Evolutionary conservation across 2,888 invertebrate genomes (phyloP), one percentile per base, ranked within the genome.

Genomic region (Alloplasta piceator): DNA sequence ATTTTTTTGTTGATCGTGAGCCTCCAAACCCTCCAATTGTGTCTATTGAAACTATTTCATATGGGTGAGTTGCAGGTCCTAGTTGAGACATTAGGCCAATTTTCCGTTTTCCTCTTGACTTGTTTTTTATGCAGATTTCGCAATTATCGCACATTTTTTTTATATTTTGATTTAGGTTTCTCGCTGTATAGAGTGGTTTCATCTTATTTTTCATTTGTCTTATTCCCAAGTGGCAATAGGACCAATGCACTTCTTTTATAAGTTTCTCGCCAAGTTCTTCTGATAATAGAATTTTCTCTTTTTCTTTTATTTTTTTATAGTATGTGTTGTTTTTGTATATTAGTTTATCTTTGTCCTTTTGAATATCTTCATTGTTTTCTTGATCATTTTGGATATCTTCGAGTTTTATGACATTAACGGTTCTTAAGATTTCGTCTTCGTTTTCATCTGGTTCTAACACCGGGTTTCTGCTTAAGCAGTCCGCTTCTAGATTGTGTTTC

Each of bases 401-500:
- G 46, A 82, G 0, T n/a, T 67, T 78, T 46, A 84, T 84, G 4
- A 83, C 39, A 55, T 85, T 85, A 26, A 83, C 71, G 5, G 73
- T 72, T 82, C 73, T 85, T 72, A 85, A 50, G 6, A 12, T 6
- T n/a, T 85, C 83, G 6, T 85, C 83, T 70, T 4, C 26, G 7
- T 85, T 81, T 61, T 81, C 75, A 12, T 73, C 4, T 38, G 82
- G 58, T 72, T 83, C 82, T 36, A 85, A 38, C 0, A 86, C 84
- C 2, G 84, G 85, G 16, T 86, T 86, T 74, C 86, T 66, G 10
- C 83, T 83, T 10, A 86, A 58, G 38, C 82, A 72, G 39, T 86
- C 85, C 6, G 85, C 85, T 78, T 86, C 86, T 10, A 52, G 0
- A 43, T 86, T 85, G 1, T 72, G n/a, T 84, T 83, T 85, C 9